These are phyloP conservation scores for Montifringilla adamsi DNA, from an alignment of 2,113 vertebrate species.

Conservation along the genomic window DNA sequence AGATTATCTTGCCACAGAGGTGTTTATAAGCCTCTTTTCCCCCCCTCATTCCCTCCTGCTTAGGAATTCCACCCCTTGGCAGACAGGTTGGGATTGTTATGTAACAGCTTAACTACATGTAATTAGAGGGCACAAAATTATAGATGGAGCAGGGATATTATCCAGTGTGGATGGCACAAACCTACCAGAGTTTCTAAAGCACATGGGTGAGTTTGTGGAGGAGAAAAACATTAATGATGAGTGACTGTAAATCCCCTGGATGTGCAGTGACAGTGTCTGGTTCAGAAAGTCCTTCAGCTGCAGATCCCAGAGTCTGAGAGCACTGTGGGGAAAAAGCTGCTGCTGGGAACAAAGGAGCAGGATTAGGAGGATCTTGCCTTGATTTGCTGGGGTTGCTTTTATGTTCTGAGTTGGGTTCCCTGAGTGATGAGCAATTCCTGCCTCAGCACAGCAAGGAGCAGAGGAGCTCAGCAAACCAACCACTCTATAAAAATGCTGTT, in stretches of 20 bases:
- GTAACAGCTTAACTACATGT: background rate
- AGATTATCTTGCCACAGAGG: background rate
- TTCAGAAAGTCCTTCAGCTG: background rate
- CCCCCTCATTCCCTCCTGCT: background rate
- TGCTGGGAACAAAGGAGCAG: background rate
- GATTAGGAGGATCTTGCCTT: background rate
- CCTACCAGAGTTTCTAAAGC: background rate
- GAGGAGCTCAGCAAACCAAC: background rate
- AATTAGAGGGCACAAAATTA: slow-evolving; percentile 13
- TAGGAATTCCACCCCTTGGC: background rate
- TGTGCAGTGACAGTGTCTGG: background rate
- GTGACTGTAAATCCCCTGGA: background rate
- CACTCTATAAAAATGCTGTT: background rate
- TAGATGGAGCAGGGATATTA: background rate
- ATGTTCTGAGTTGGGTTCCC: background rate
- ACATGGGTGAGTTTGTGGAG: background rate
- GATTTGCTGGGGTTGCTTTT: background rate
- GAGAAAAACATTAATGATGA: background rate
- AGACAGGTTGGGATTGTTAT: background rate
- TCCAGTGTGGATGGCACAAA: background rate
- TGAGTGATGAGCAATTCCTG: background rate
- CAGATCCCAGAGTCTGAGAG: background rate
- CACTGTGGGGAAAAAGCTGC: background rate
- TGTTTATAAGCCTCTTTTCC: background rate
- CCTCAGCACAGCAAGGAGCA: background rate